phyloP scores from a whole-genome alignment of 2,888 invertebrate species.

The Pristionchus mayeri region DNA sequence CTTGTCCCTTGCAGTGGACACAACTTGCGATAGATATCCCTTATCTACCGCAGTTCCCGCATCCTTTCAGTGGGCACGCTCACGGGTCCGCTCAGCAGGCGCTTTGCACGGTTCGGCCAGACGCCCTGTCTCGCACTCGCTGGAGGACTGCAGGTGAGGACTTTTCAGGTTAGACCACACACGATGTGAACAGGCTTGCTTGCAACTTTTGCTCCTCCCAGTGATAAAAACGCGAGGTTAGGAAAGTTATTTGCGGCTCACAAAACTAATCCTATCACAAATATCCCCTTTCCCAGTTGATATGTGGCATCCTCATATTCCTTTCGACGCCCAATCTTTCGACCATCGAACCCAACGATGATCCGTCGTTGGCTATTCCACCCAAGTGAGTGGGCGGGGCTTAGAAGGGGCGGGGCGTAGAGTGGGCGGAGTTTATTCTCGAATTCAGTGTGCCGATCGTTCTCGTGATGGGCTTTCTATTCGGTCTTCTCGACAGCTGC shows the following conservation, averaged over 20 bases:
- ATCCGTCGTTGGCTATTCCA: neutral
- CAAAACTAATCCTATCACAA: too few species aligned
- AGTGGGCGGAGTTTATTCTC: too few species aligned
- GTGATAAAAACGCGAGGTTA: too few species aligned
- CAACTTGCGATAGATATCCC: too few species aligned
- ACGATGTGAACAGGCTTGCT: too few species aligned
- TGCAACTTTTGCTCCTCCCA: too few species aligned
- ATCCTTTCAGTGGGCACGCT: neutral
- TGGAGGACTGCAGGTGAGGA: neutral
- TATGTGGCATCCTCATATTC: neutral
- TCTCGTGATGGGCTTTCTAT: constrained; percentile 58
- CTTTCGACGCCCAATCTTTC: neutral
- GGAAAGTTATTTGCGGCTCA: neutral
- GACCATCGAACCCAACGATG: neutral
- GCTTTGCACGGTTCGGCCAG: constrained; percentile 5
- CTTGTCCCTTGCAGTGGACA: too few species aligned
- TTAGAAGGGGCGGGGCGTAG: too few species aligned
- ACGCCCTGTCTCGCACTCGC: neutral
- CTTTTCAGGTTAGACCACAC: too few species aligned
- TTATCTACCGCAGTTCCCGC: too few species aligned
- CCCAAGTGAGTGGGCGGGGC: neutral
- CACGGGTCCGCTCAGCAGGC: neutral
- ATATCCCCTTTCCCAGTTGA: neutral
- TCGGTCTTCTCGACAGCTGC: constrained; percentile 60
- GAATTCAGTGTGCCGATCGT: constrained; percentile 53